Evolutionary conservation across 1,140 invertebrate genomes (phyloP).

Genomic region (Drosophila nebulosa): DNA sequence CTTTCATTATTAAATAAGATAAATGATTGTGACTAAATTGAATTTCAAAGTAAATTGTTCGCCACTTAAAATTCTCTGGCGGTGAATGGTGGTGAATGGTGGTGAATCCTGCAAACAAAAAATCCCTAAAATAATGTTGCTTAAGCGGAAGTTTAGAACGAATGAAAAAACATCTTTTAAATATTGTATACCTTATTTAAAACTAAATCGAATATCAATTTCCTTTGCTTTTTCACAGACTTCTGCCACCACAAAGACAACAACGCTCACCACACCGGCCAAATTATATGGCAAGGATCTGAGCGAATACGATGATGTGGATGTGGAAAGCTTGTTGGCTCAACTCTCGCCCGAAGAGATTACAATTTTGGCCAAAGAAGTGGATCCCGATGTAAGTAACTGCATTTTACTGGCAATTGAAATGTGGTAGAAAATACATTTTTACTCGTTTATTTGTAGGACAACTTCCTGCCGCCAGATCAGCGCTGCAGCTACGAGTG

Average conservation of each 20-base stretch:
- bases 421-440: background rate
- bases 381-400: slow-evolving; percentile 97
- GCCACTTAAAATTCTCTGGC: no score
- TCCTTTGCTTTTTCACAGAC: slow-evolving; percentile 85
- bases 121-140: no score
- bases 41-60: no score
- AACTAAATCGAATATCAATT: slow-evolving; percentile 8
- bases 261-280: slow-evolving; percentile 92
- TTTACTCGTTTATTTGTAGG: slow-evolving; percentile 85
- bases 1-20: background rate
- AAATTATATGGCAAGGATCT: slow-evolving; percentile 96
- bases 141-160: no score
- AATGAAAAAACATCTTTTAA: no score
- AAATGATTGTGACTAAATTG: background rate
- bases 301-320: slow-evolving; percentile 96
- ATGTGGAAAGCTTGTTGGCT: slow-evolving; percentile 97
- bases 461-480: slow-evolving; percentile 96
- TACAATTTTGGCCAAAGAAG: slow-evolving; percentile 98
- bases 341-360: slow-evolving; percentile 98
- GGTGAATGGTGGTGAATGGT: no score
- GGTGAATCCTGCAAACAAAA: no score
- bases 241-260: slow-evolving; percentile 90
- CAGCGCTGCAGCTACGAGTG: slow-evolving; percentile 98
- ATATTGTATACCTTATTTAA: background rate
- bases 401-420: no score